Percentiles rank a stretch among this genome's conserved stretches.
phyloP scores from a whole-genome alignment of 2,888 invertebrate genomes.

The Masnerella sp. region DNA sequence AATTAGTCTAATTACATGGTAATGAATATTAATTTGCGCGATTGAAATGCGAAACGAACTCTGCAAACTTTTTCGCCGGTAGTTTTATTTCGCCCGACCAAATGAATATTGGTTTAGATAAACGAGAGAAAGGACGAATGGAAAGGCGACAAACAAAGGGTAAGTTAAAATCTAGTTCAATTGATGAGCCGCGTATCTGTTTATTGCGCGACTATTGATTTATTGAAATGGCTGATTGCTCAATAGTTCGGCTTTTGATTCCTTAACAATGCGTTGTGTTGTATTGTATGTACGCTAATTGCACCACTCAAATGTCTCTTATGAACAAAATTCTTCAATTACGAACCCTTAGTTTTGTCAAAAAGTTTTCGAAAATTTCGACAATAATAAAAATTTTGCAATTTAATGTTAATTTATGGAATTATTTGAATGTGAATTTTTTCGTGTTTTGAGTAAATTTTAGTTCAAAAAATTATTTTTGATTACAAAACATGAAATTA shows the following conservation, averaged over 20 bases:
- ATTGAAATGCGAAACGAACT: not conserved
- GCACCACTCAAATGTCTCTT: conserved; percentile 34
- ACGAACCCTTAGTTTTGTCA: conserved; percentile 1
- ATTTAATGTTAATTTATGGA: no score
- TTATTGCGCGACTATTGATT: conserved; percentile 46
- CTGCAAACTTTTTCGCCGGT: no score
- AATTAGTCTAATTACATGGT: no score
- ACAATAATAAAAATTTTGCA: no score
- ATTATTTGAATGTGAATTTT: no score
- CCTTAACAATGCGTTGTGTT: conserved; percentile 49
- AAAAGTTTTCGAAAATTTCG: conserved; percentile 24
- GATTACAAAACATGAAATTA: no score
- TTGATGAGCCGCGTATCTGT: conserved; percentile 22
- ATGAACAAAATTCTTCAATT: conserved; percentile 38
- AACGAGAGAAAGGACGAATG: conserved; percentile 4
- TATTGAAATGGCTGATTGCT: conserved; percentile 46
- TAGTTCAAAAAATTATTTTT: no score
- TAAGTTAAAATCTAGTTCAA: conserved; percentile 27
- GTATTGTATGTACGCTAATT: conserved; percentile 50
- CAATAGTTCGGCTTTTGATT: conserved; percentile 48
- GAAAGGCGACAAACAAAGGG: conserved; percentile 19
- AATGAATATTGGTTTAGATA: conserved; percentile 14
- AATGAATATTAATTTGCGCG: conserved; percentile 7
- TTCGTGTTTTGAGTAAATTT: no score
- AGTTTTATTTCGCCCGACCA: not conserved